Percentiles rank a stretch among this genome's conserved stretches.
Evolutionary conservation across 2,797 vertebrate species (phyloP).

Genomic region (Paedocypris micromegethes): DNA sequence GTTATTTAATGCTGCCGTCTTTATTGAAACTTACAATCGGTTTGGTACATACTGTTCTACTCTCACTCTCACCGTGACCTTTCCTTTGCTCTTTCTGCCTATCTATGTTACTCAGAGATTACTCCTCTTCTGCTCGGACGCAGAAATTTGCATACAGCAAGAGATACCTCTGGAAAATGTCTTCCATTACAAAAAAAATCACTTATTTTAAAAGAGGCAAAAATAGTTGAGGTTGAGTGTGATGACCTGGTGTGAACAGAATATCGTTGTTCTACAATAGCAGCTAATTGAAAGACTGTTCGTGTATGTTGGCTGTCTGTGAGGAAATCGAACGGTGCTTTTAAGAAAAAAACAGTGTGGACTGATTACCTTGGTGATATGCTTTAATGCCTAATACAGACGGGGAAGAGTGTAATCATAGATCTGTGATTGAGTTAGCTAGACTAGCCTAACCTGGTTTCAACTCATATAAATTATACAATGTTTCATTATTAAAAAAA

Average conservation of each 20-base stretch:
- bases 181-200: no score
- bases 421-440: no score
- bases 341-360: conserved; percentile 14
- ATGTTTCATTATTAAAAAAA: no score
- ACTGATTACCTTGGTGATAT: conserved; percentile 16
- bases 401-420: no score
- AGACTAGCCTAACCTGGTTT: no score
- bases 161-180: background rate
- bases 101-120: conserved; percentile 10
- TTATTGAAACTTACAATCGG: background rate
- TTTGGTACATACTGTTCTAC: conserved; percentile 9
- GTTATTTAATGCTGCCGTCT: background rate
- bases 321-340: conserved; percentile 3
- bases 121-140: background rate
- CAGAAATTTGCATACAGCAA: background rate
- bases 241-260: no score
- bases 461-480: no score
- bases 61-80: conserved; percentile 11
- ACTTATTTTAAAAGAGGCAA: background rate
- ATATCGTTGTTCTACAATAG: conserved; percentile 3
- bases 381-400: background rate
- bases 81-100: conserved; percentile 4
- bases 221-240: no score
- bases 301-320: conserved; percentile 20
- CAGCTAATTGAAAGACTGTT: conserved; percentile 28